Conservation (phyloP, 2,797 vertebrate species). For the Melopsittacus undulatus region DNA sequence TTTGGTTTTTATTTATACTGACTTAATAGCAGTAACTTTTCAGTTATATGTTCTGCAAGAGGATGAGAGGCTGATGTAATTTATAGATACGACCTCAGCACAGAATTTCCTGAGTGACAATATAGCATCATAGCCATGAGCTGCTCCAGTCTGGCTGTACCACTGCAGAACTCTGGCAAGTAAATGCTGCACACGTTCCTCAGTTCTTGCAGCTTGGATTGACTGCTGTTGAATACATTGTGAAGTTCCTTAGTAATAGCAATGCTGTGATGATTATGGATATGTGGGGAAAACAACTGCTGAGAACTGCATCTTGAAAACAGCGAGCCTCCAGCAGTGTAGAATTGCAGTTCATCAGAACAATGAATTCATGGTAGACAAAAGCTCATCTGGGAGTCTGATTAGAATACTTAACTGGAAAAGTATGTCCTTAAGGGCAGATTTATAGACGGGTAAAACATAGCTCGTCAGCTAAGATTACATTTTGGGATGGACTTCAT, state of each 20-base stretch:
- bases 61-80: neutral
- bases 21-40: neutral
- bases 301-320: neutral
- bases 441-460: neutral
- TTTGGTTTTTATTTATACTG: neutral
- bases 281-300: neutral
- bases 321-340: neutral
- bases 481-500: slow-evolving; percentile 31
- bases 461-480: neutral
- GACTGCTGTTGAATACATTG: neutral
- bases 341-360: neutral
- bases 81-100: neutral
- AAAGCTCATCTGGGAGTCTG: slow-evolving; percentile 27
- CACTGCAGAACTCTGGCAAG: neutral
- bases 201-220: neutral
- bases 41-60: neutral
- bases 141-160: rapidly evolving
- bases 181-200: neutral
- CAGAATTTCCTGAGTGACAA: neutral
- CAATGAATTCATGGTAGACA: neutral
- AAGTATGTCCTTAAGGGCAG: slow-evolving; percentile 32
- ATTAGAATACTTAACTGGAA: slow-evolving; percentile 1
- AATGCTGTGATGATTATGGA: neutral
- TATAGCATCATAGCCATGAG: neutral
- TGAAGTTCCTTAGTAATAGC: neutral